A percentile compares a stretch with the other conserved stretches of the same genome.
Conservation (phyloP, 2,113 vertebrate genomes). For the Trematomus loennbergii region DNA sequence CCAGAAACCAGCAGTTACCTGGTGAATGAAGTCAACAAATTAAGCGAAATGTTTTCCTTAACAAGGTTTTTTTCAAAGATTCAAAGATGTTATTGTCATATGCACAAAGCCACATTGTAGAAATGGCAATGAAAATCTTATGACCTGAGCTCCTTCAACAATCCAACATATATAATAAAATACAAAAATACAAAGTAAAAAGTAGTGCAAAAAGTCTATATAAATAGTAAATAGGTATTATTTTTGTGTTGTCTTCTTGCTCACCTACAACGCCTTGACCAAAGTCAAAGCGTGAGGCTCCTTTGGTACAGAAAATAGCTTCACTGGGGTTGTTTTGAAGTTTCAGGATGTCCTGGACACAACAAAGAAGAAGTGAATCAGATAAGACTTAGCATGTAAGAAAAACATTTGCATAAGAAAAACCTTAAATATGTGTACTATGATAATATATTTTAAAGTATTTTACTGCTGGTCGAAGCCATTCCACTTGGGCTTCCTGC, state of each 20-base stretch:
- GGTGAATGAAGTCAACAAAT: background rate
- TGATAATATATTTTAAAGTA: background rate
- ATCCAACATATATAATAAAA: too few relatives aligned
- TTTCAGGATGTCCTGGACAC: conserved; percentile 52
- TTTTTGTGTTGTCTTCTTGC: background rate
- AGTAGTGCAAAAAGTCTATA: too few relatives aligned
- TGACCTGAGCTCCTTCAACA: too few relatives aligned
- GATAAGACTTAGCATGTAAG: background rate
- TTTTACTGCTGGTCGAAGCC: conserved; percentile 58
- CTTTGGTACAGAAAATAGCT: background rate
- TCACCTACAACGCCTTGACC: conserved; percentile 46
- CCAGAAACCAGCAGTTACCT: conserved; percentile 72
- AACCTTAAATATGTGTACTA: background rate
- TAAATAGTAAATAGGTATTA: background rate
- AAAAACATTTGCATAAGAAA: background rate
- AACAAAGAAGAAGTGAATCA: background rate
- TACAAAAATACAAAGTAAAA: too few relatives aligned
- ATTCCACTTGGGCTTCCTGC: conserved; percentile 28
- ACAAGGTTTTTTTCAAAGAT: too few relatives aligned
- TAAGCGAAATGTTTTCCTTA: too few relatives aligned
- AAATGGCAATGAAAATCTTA: too few relatives aligned
- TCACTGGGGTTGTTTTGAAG: background rate
- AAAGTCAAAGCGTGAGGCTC: conserved; percentile 61
- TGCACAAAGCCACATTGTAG: too few relatives aligned
- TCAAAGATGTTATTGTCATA: too few relatives aligned